Base-by-base conservation (phyloP, 2,888 invertebrate species). In the Galeopsomyia nigrocyanea region DNA sequence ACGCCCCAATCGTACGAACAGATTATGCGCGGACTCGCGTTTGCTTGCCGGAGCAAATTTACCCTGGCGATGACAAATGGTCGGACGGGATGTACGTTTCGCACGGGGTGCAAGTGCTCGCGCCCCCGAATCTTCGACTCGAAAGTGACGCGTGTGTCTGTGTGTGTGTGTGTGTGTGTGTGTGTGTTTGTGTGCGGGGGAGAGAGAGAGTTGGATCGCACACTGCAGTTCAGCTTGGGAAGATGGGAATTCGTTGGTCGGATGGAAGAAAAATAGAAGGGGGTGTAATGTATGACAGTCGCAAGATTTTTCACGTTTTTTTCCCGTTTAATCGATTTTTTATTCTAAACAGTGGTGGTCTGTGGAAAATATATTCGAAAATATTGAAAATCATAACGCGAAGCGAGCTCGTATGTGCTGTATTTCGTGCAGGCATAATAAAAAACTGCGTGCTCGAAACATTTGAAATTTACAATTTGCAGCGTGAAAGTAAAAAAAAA, bases 1-100 rank as follows among this genome's bases (percentile, higher is more conserved):
- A 14, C 46, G 47, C 53, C 26, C 49, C 21, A 55, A 60, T 39
- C 10, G 39, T 39, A 39, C 39, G 7, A 46, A 26, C 60, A 73
- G 60, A 75, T 71, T 60, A 73, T 68, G 65, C 66, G 69, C 60
- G 57, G 17, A 19, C 68, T 73, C 64, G 65, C 55, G 49, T 53
- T 22, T 50, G 26, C 64, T 22, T 50, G 26, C 49, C 79, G 79
- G 77, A 79, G 79, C 78, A 80, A 83, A 84, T 84, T 85, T 83
- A 83, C 82, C 80, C 77, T 76, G 78, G 77, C 81, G 83, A 84
- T 85, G 85, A 85, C 83, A 85, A 85, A 85, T 85, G 84, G 83
- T 84, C 81, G 81, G 82, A 81, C 79, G 80, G 78, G 74, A 77
- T 73, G 75, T 39, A 39, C 10, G 39, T 39, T 39, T 39, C 39